Conservation (phyloP, 2,888 invertebrate species). For the Dysmachus trigonus region DNA sequence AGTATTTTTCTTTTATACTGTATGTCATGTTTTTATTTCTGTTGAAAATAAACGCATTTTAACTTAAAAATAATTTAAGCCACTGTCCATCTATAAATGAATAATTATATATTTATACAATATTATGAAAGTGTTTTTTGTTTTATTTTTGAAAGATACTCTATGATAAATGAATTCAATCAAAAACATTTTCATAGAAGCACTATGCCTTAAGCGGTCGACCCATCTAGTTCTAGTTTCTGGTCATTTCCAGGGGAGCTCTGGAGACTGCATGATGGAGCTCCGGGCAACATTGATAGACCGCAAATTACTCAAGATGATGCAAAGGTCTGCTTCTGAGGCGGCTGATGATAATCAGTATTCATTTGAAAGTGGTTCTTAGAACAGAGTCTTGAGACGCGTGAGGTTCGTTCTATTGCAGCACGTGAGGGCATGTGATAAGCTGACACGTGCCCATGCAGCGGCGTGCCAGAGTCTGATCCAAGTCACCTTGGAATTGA, state of each 20-base stretch:
- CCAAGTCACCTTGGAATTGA: not conserved
- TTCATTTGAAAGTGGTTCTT: not conserved
- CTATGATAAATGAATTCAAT: not conserved
- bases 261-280: not conserved
- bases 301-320: not conserved
- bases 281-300: not conserved
- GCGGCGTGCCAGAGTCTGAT: not conserved
- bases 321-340: not conserved
- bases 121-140: too few species aligned
- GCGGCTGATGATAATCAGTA: not conserved
- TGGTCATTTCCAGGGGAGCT: not conserved
- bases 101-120: too few species aligned
- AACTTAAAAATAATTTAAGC: too few species aligned
- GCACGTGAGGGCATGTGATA: not conserved
- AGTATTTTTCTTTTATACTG: too few species aligned
- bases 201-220: not conserved
- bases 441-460: not conserved
- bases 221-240: not conserved
- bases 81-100: too few species aligned
- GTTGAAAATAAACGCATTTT: too few species aligned
- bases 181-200: not conserved
- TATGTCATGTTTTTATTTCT: too few species aligned
- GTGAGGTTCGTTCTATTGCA: not conserved
- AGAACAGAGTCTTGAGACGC: not conserved
- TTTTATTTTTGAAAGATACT: too few species aligned